Evolutionary conservation across 2,113 vertebrate genomes (phyloP).

Genomic region (Aphyosemion australe): DNA sequence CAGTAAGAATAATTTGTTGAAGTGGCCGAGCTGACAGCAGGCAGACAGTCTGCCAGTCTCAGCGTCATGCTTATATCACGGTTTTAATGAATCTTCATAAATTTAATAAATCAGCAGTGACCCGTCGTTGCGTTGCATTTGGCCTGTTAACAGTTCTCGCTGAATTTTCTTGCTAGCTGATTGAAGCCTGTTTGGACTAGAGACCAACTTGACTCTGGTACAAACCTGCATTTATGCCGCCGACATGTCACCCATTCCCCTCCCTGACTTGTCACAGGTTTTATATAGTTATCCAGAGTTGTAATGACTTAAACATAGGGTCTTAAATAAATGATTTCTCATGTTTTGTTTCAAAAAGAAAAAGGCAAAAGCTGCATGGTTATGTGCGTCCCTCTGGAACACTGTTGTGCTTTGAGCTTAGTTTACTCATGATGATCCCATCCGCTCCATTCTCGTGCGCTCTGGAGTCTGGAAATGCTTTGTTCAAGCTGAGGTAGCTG

Average conservation of each 20-base stretch:
- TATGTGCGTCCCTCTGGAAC: neutral
- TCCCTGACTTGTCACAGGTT: conserved; percentile 4
- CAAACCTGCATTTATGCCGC: conserved; percentile 23
- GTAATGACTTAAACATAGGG: too few species aligned
- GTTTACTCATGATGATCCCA: neutral
- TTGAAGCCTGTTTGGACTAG: neutral
- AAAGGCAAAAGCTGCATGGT: too few species aligned
- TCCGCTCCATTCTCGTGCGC: neutral
- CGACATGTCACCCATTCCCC: conserved; percentile 2
- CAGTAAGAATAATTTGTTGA: conserved; percentile 34
- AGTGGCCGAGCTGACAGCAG: conserved; percentile 5
- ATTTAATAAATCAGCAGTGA: conserved; percentile 14
- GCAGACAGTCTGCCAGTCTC: conserved; percentile 14
- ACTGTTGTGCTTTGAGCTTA: neutral
- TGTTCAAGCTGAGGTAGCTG: too few species aligned
- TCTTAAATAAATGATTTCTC: too few species aligned
- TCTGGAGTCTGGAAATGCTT: too few species aligned
- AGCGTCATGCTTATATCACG: neutral
- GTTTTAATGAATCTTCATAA: conserved; percentile 11
- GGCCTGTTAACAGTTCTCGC: conserved; percentile 5
- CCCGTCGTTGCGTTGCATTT: conserved; percentile 1
- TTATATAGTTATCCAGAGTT: neutral
- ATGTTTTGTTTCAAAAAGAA: too few species aligned
- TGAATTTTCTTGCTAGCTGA: neutral
- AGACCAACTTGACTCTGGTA: too few species aligned